Conservation (phyloP, 30 jellyfish, hydroid and myxozoan genomes). For the Turritopsis rubra region DNA sequence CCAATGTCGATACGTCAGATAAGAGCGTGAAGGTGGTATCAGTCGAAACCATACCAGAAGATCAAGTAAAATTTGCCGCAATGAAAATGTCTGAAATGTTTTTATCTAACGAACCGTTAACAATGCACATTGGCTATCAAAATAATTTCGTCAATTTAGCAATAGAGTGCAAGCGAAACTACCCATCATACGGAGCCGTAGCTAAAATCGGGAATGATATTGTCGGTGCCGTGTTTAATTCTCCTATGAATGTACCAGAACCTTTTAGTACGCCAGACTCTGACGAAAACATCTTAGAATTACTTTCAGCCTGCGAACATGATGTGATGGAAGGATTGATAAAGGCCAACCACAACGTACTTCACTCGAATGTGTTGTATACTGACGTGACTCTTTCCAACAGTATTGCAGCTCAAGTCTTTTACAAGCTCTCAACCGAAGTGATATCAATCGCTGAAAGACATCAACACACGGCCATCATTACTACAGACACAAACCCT, state of each 20-base stretch:
- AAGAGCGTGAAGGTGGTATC: neutral
- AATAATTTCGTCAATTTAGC: neutral
- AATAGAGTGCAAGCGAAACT: neutral
- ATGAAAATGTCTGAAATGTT: neutral
- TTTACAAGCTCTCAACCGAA: neutral
- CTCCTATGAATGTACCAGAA: constrained; percentile 8
- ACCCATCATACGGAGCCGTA: neutral
- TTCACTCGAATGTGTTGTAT: neutral
- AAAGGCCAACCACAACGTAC: neutral
- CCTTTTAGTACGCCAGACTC: neutral
- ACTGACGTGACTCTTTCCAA: neutral
- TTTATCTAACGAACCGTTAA: neutral
- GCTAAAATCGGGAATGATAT: constrained; percentile 3
- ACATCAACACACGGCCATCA: neutral
- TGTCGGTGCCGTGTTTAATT: constrained; percentile 13
- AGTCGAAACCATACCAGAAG: neutral
- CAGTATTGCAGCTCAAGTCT: neutral
- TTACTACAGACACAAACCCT: neutral
- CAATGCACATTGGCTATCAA: neutral
- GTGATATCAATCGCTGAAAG: neutral
- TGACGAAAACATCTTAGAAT: neutral
- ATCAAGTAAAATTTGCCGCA: neutral
- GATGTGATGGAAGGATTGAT: neutral
- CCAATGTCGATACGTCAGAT: neutral
- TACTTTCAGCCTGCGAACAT: neutral